Conservation (phyloP, 2,113 vertebrate genomes). For the Speoplatyrhinus poulsoni region DNA sequence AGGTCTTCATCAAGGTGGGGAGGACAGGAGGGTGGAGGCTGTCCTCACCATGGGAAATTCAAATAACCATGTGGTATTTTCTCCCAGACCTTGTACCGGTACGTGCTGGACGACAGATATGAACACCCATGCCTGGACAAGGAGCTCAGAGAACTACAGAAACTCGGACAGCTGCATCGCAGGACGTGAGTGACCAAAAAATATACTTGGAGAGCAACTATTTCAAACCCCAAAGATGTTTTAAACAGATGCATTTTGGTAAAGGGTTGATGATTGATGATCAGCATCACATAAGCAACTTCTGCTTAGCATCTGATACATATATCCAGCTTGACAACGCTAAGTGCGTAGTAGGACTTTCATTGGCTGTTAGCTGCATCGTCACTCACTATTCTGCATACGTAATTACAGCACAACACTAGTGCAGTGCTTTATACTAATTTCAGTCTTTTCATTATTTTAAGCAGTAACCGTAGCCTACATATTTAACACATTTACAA, state of each 20-base stretch:
- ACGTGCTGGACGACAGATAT: slow-evolving; percentile 90
- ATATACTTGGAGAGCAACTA: neutral
- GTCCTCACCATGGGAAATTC: slow-evolving; percentile 3
- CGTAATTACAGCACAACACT: no score
- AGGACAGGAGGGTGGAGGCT: slow-evolving; percentile 7
- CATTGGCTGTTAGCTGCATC: no score
- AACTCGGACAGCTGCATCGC: slow-evolving; percentile 88
- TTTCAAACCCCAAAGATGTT: neutral
- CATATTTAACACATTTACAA: no score
- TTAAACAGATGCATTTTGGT: neutral
- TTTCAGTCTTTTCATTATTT: no score
- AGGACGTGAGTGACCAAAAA: slow-evolving; percentile 84
- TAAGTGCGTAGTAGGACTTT: no score
- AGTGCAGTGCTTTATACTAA: no score
- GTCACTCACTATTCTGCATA: no score
- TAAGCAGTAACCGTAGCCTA: no score
- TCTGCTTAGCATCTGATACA: no score
- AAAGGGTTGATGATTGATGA: no score
- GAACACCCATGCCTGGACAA: slow-evolving; percentile 91
- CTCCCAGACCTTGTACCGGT: slow-evolving; percentile 88
- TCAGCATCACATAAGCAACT: no score
- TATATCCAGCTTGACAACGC: no score
- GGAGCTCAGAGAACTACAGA: slow-evolving; percentile 91
- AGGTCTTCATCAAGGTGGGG: slow-evolving; percentile 91
- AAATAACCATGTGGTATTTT: slow-evolving; percentile 35